Percentiles rank a stretch among this genome's conserved stretches.
phyloP scores from a whole-genome alignment of 2,888 invertebrate genomes.

The Thymelicus acteon region DNA sequence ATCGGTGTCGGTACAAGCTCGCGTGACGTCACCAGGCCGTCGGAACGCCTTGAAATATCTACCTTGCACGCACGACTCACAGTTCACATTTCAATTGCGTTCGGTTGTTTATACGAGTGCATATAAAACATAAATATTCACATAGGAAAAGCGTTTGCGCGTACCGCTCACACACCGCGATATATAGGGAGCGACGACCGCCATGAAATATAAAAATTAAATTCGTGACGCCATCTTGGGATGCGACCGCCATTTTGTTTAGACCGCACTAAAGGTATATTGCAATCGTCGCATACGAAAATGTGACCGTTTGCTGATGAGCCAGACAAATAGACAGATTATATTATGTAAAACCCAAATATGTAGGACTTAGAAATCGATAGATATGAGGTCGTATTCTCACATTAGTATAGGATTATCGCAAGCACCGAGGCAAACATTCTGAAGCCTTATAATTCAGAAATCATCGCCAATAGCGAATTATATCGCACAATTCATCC shows the following conservation, averaged over 20 bases:
- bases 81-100: slow-evolving; percentile 10
- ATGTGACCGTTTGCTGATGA: slow-evolving; percentile 25
- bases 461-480: too few species aligned
- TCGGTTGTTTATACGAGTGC: slow-evolving; percentile 11
- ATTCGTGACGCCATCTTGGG: slow-evolving; percentile 39
- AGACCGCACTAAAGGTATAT: slow-evolving; percentile 18
- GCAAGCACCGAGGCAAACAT: too few species aligned
- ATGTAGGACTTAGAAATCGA: neutral
- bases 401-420: too few species aligned
- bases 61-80: slow-evolving; percentile 3
- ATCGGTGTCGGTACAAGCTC: slow-evolving; percentile 37
- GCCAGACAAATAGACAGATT: neutral
- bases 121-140: slow-evolving; percentile 42
- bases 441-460: too few species aligned
- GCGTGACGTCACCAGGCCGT: too few species aligned
- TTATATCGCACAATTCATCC: too few species aligned
- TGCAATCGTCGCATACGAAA: slow-evolving; percentile 24
- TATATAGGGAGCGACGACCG: slow-evolving; percentile 15
- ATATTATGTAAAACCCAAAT: neutral
- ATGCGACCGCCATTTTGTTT: slow-evolving; percentile 42
- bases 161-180: slow-evolving; percentile 43
- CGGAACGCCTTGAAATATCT: slow-evolving; percentile 1
- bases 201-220: slow-evolving; percentile 22
- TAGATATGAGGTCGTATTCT: too few species aligned
- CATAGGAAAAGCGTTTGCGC: slow-evolving; percentile 45